phyloP scores from a whole-genome alignment of 2,888 invertebrate species.

The Hemaris fuciformis region DNA sequence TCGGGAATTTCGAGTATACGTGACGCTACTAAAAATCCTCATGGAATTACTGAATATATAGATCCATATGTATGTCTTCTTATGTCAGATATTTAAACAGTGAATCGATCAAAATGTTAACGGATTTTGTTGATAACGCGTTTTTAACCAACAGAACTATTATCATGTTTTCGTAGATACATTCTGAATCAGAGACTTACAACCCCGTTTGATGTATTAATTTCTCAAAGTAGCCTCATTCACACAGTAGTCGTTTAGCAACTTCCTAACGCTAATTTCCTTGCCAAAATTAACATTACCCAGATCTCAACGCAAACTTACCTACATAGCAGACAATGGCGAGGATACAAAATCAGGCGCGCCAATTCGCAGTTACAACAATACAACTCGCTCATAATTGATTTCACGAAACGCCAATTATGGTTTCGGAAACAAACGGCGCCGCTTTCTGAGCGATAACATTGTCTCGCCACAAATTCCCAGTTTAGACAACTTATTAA shows the following conservation, averaged over 20 bases:
- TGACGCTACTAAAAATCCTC: no score
- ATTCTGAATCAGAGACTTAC: no score
- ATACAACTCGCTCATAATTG: neutral
- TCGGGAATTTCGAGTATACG: no score
- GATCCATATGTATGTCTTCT: no score
- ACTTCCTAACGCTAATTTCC: neutral
- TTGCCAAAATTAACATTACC: neutral
- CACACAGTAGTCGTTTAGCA: neutral
- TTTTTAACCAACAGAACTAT: no score
- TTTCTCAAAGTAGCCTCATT: neutral
- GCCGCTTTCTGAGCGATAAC: neutral
- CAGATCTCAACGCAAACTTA: neutral
- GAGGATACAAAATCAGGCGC: no score
- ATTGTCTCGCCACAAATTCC: neutral
- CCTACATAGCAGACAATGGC: neutral
- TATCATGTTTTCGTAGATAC: no score
- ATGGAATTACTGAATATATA: no score
- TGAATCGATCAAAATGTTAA: no score
- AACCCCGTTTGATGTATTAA: neutral
- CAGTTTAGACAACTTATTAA: no score
- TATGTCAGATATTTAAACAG: no score
- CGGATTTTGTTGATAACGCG: no score
- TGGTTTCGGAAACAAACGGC: neutral
- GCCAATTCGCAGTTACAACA: neutral
- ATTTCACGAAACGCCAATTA: neutral